These are phyloP conservation scores for Drosophila sulfurigaster DNA, from an alignment of 1,140 invertebrate species.

Conservation along the genomic window DNA sequence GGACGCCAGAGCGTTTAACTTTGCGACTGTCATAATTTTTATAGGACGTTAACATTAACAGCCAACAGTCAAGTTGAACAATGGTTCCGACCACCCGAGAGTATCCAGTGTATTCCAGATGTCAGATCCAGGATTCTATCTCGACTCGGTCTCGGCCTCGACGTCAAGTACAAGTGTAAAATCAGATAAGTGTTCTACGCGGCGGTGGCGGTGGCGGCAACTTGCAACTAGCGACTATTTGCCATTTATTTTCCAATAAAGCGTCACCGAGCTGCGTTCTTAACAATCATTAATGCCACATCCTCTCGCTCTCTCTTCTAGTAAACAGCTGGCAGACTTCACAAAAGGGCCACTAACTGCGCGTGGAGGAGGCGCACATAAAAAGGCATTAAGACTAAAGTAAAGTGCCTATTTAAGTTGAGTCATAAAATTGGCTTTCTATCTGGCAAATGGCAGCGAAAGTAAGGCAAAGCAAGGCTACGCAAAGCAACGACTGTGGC, in stretches of 20 bases:
- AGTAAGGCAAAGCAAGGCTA: constrained; percentile 11
- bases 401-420: constrained; percentile 84
- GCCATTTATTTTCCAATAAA: constrained; percentile 83
- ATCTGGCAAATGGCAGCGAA: constrained; percentile 60
- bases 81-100: constrained; percentile 4
- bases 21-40: constrained; percentile 78
- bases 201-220: constrained; percentile 40
- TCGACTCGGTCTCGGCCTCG: not conserved
- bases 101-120: not conserved
- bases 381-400: constrained; percentile 80
- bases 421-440: constrained; percentile 84
- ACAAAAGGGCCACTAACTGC: constrained; percentile 39
- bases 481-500: not conserved
- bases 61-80: constrained; percentile 34
- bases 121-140: not conserved
- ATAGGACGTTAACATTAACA: constrained; percentile 65
- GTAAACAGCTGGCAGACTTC: constrained; percentile 31
- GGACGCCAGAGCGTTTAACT: constrained; percentile 68
- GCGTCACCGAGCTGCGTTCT: constrained; percentile 60
- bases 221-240: constrained; percentile 65
- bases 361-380: constrained; percentile 52
- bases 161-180: constrained; percentile 64
- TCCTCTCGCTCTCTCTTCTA: not conserved
- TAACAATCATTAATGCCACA: constrained; percentile 59
- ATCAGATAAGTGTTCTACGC: constrained; percentile 70